Percentiles rank a stretch among this genome's conserved stretches.
phyloP scores from a whole-genome alignment of 2,113 vertebrate genomes.

The Mungos mungo region DNA sequence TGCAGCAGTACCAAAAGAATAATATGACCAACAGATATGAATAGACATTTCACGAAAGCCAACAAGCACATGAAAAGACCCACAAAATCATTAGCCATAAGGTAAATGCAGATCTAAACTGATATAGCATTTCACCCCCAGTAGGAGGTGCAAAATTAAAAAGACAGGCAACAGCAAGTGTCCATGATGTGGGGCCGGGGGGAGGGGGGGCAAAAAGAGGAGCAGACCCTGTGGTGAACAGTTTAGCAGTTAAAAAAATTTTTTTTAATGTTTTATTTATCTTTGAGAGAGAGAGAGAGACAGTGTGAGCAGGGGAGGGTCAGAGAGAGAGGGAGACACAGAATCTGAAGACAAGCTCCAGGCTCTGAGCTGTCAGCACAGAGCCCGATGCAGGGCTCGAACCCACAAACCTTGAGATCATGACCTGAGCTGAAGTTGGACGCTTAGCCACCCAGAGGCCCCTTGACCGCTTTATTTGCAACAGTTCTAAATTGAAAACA shows the following conservation, averaged over 20 bases:
- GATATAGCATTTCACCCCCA: too few species aligned
- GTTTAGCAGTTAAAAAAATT: neutral
- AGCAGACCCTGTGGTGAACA: neutral
- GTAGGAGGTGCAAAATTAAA: neutral
- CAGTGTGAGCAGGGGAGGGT: too few species aligned
- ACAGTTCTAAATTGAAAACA: neutral
- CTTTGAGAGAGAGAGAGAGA: too few species aligned
- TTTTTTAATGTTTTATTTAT: too few species aligned
- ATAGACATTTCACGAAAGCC: neutral
- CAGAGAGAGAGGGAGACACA: too few species aligned
- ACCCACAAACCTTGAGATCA: too few species aligned
- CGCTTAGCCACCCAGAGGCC: too few species aligned
- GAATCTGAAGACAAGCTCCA: too few species aligned
- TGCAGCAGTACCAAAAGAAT: neutral
- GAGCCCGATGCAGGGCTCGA: too few species aligned
- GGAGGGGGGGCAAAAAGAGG: neutral
- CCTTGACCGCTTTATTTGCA: neutral
- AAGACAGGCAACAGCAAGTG: neutral
- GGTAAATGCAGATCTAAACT: neutral
- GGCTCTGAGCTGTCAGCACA: too few species aligned
- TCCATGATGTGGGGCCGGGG: neutral
- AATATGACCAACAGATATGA: neutral
- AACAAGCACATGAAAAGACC: neutral
- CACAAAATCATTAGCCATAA: neutral
- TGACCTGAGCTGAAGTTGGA: too few species aligned